Base-by-base conservation (phyloP, 1,140 invertebrate genomes). In the Listronotus oregonensis region DNA sequence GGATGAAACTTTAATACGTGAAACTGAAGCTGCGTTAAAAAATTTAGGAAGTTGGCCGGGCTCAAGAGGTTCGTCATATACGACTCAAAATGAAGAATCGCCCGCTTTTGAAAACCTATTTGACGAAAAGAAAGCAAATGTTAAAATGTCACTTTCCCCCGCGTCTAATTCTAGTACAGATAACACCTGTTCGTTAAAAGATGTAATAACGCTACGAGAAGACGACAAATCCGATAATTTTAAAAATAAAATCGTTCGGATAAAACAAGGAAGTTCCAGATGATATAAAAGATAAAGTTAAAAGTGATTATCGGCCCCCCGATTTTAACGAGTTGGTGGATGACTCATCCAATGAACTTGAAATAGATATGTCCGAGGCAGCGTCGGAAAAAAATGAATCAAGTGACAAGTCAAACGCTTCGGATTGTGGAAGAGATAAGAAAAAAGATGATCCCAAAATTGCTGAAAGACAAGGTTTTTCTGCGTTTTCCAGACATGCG, bases 71-170 rank as follows among this genome's bases (percentile, higher is more conserved):
- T 85, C 85, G 14, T 85, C 85, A 12, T 89, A 89, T 66, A 85
- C 85, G 21, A 79, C 84, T 39, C 84, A 85, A 40, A 87, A 87
- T 56, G 90, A 92, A 58, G 90, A 92, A 63, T 86, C 86, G 51
- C 90, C 90, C 1, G 85, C 86, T 37, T 93, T 93, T 71, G 92
- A 93, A 71, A 93, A 93, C 77, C 80, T 93, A 0, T 94, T 93
- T 70, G 90, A 91, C 70, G 91, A 93, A 72, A 93, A 92, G 74
- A 87, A 90, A 71, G 83, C 85, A 9, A 80, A 75, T 42, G 77
- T 82, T 0, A 89, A 89, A 77, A 82, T 87, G 75, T 84, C 87
- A 11, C 86, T 85, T 5, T 85, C 86, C 6, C 85, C 86, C 3
- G 82, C 83, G 15, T 82, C 83, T 1, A 85, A 83, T 11, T 83